These are phyloP conservation scores for Balearica regulorum DNA, from an alignment of 2,797 vertebrate species.

Conservation along the genomic window DNA sequence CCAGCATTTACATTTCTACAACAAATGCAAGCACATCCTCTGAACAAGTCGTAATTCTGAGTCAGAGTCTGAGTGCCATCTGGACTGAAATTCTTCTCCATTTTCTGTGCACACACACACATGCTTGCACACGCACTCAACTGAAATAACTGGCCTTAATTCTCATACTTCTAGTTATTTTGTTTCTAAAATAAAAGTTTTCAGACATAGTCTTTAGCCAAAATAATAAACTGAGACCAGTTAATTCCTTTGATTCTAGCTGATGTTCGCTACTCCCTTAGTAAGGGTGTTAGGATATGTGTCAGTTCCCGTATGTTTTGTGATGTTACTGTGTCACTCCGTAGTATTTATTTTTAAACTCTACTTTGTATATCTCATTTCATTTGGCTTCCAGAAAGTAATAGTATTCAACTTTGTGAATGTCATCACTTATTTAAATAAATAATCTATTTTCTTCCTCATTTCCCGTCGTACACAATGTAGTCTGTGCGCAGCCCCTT, in stretches of 20 bases:
- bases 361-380: background rate
- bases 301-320: constrained; percentile 31
- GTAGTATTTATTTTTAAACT: constrained; percentile 22
- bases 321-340: background rate
- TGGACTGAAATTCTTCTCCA: background rate
- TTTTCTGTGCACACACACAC: background rate
- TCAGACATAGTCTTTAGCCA: background rate
- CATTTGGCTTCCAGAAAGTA: constrained; percentile 23
- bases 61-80: background rate
- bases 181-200: background rate
- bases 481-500: background rate
- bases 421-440: constrained; percentile 33
- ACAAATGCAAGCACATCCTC: background rate
- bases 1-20: background rate
- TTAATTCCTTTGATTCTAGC: background rate
- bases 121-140: background rate
- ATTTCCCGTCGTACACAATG: background rate
- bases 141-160: background rate
- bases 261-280: background rate
- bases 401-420: background rate
- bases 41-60: background rate
- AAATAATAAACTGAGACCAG: background rate
- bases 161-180: background rate
- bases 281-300: background rate
- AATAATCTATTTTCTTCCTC: constrained; percentile 3